phyloP scores from a whole-genome alignment of 1,140 invertebrate genomes.

The Cecropterus lyciades region DNA sequence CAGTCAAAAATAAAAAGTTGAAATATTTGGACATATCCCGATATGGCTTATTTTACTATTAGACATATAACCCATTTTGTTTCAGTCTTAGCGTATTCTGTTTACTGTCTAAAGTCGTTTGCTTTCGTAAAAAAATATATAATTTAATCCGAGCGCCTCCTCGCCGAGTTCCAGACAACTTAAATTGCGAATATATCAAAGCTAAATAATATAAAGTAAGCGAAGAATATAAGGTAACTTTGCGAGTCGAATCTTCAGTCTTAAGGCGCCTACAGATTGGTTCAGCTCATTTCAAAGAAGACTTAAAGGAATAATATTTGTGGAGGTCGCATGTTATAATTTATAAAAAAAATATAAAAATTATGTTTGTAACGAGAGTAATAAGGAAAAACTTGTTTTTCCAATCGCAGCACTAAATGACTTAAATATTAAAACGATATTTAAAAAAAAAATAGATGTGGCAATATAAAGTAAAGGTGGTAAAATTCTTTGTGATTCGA shows the following conservation, averaged over 20 bases:
- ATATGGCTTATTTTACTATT: neutral
- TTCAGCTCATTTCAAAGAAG: slow-evolving; percentile 11
- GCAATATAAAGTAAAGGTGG: too few species aligned
- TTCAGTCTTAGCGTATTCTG: slow-evolving; percentile 39
- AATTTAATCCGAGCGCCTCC: slow-evolving; percentile 72
- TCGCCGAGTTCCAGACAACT: slow-evolving; percentile 77
- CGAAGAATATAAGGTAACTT: slow-evolving; percentile 76
- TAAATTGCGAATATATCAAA: slow-evolving; percentile 83
- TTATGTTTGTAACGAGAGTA: too few species aligned
- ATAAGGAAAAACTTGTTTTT: too few species aligned
- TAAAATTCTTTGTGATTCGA: too few species aligned
- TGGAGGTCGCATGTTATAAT: too few species aligned
- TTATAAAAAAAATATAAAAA: too few species aligned
- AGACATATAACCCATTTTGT: slow-evolving; percentile 15
- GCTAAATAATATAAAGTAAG: slow-evolving; percentile 81
- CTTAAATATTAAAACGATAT: too few species aligned
- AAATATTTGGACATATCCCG: too few species aligned
- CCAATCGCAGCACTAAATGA: too few species aligned
- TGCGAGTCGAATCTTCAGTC: slow-evolving; percentile 51
- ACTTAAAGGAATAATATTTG: slow-evolving; percentile 6
- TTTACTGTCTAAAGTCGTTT: slow-evolving; percentile 63
- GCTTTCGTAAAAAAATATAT: slow-evolving; percentile 69
- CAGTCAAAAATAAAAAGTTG: too few species aligned
- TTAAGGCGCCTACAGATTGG: slow-evolving; percentile 49
- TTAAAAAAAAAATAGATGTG: too few species aligned